Evolutionary conservation across 2,113 vertebrate genomes (phyloP), one percentile per base, ranked within the genome.

Genomic region (Willisornis vidua): DNA sequence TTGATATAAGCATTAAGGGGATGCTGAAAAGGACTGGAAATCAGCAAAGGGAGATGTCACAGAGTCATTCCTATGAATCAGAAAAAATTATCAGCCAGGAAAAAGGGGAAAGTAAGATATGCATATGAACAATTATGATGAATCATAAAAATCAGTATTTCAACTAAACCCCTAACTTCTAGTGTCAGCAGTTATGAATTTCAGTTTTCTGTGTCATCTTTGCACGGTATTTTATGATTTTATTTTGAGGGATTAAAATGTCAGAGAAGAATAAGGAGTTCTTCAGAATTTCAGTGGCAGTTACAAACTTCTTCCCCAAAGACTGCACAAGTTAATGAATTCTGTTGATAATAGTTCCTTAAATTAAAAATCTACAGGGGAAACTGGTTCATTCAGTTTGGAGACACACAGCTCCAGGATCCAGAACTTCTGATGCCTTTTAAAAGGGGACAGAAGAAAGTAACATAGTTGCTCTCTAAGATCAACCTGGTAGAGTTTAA

Each of bases 61-160:
- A 75, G 48, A 29, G 29, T 37, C 39, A 63, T 19, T 59, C 35
- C 52, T 54, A 14, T 15, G 22, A 41, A 51, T 68, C 35, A 81
- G 15, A 41, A 77, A 90, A 84, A 52, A 68, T 3, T 13, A 49
- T 29, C 14, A 51, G 19, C 5, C 48, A 94, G 26, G 20, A 61
- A 80, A 68, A 90, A 12, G 8, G 46, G 2, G 23, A 31, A 74
- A 57, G 37, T 66, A 31, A 82, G 16, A 13, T 6, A 24, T 10
- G 4, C 2, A 1, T 43, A 35, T 18, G 5, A 12, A 85, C 2
- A 23, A 85, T 43, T 55, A 46, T 0, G 4, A 55, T 57, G 35
- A 63, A 63, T 9, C 17, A 65, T 7, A 77, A 86, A 46, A 49
- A 78, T n/a, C 17, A 39, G 25, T 61, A 52, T 74, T 85, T 67